Conservation (phyloP, 2,888 invertebrate genomes). For the Agrotis exclamationis region DNA sequence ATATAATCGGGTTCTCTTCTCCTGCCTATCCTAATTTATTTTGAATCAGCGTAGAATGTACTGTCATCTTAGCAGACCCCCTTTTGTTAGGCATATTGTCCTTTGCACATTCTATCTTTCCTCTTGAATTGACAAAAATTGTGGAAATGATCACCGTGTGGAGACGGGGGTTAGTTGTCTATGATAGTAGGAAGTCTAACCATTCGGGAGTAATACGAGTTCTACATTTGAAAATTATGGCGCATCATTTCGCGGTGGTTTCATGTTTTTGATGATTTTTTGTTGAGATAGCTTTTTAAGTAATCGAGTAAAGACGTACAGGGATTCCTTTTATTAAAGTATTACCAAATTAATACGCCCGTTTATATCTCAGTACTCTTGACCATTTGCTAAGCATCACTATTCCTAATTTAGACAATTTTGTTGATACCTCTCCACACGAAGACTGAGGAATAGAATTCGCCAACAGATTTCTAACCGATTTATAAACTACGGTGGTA, state of each 20-base stretch:
- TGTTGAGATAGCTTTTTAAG: background rate
- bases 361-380: constrained; percentile 12
- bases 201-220: background rate
- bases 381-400: constrained; percentile 51
- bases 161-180: too few relatives aligned
- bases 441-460: constrained; percentile 55
- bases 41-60: too few relatives aligned
- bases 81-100: too few relatives aligned
- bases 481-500: constrained; percentile 53
- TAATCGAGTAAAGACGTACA: background rate
- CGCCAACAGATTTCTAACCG: constrained; percentile 43
- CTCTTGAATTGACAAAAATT: too few relatives aligned
- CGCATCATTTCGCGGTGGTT: background rate
- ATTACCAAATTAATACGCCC: background rate
- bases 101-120: too few relatives aligned
- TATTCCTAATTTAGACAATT: constrained; percentile 55
- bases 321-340: background rate
- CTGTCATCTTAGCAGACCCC: too few relatives aligned
- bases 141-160: too few relatives aligned
- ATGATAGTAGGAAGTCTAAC: too few relatives aligned
- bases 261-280: background rate
- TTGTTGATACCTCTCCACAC: constrained; percentile 35
- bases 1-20: background rate
- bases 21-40: too few relatives aligned
- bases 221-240: background rate